These are phyloP conservation scores for Protobothrops flavoviridis DNA, from an alignment of 2,113 vertebrate genomes.

Conservation along the genomic window DNA sequence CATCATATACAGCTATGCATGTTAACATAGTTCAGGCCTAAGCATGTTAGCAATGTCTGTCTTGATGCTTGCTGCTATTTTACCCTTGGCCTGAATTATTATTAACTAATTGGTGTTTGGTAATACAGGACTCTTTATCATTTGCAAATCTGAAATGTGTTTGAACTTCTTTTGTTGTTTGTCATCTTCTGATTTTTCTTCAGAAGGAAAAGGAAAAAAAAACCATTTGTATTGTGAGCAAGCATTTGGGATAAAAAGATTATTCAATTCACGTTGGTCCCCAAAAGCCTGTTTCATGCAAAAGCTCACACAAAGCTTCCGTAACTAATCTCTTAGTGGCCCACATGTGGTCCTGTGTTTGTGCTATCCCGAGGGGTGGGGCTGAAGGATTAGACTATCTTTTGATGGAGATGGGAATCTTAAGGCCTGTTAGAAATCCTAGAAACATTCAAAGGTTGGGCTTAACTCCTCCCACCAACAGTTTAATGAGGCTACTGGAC, in stretches of 20 bases:
- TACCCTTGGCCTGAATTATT: not conserved
- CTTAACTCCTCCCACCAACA: not conserved
- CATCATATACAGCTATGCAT: not conserved
- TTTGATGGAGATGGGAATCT: not conserved
- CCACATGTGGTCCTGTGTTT: not conserved
- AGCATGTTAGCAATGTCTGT: not conserved
- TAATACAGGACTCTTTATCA: not conserved
- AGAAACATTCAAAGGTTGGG: not conserved
- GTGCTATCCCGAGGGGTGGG: not conserved
- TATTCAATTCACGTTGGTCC: not conserved
- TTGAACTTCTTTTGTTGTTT: not conserved
- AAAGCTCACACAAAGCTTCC: not conserved
- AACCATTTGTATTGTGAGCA: not conserved
- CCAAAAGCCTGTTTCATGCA: not conserved
- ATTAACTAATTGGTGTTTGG: not conserved
- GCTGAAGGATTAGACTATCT: not conserved
- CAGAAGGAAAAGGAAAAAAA: not conserved
- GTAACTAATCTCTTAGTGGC: not conserved
- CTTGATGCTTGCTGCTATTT: not conserved
- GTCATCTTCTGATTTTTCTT: not conserved
- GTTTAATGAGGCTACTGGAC: not conserved
- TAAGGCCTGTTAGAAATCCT: not conserved
- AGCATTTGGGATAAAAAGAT: not conserved
- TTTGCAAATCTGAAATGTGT: not conserved
- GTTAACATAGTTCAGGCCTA: not conserved